Evolutionary conservation across 2,113 vertebrate species (phyloP).

Genomic region (Willisornis vidua): DNA sequence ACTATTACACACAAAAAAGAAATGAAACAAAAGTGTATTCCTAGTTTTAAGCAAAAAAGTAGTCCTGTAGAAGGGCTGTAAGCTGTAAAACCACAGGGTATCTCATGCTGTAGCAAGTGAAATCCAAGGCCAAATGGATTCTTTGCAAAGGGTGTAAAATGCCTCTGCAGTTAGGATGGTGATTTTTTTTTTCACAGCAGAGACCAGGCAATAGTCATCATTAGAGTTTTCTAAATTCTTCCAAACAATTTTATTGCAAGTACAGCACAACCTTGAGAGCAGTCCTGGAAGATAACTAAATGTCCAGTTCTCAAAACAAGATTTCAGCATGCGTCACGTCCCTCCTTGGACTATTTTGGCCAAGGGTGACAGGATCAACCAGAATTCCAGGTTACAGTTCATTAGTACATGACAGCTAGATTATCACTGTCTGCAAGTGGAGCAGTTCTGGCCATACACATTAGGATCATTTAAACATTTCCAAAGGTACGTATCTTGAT

Average conservation of each 20-base stretch:
- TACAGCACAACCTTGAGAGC: constrained; percentile 52
- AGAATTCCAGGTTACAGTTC: constrained; percentile 62
- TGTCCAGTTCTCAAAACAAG: constrained; percentile 66
- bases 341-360: constrained; percentile 62
- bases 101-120: background rate
- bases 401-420: constrained; percentile 45
- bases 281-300: constrained; percentile 19
- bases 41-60: background rate
- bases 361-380: constrained; percentile 50
- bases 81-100: background rate
- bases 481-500: background rate
- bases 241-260: background rate
- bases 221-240: constrained; percentile 4
- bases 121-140: background rate
- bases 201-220: background rate
- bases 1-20: background rate
- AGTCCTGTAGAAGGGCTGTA: background rate
- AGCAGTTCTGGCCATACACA: background rate
- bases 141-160: background rate
- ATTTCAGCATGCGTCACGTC: constrained; percentile 57
- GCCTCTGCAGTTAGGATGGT: background rate
- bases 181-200: background rate
- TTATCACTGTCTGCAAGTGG: constrained; percentile 1
- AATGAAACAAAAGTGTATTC: background rate
- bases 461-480: constrained; percentile 29